Evolutionary conservation across 1,140 invertebrate species (phyloP), one percentile per base, ranked within the genome.

Genomic region (Trichonephila clavipes): DNA sequence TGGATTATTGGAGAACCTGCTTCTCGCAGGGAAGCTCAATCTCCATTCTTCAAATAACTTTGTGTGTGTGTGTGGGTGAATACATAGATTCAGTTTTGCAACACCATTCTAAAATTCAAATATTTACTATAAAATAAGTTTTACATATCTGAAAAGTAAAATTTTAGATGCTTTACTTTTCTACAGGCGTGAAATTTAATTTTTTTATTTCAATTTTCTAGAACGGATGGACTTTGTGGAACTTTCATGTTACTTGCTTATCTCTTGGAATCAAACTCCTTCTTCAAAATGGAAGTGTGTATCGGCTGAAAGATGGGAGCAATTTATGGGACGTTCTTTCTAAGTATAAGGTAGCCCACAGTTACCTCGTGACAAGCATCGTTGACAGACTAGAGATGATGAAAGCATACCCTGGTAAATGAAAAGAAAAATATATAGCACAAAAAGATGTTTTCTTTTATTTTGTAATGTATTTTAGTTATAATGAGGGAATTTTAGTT

Each of bases 291-390:
- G 82, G 83, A 1, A 59, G n/a, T 14, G 83, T 83, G 8, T 93
- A 87, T 14, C n/a, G 40, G 7, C 96, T 96, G 94, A 95, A 95
- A 24, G 34, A 90, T 10, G 81, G 62, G 2, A 95, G 96, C 91
- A 95, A 96, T 14, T 93, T 97, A 2, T 86, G 91, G 91, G 91
- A 93, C 66, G 28, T 93, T 1, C 8, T 93, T 5, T 83, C 82
- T 1, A 24, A 93, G 28, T 88, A 93, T 28, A 93, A 93, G 21
- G 83, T 88, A 8, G 34, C 82, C 3, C 62, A 77, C 44, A 40
- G 24, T 16, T 93, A 87, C 28, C 58, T 93, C 0, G 44, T 77
- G 14, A 93, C 91, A 14, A 88, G 83, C 64, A 87, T 93, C 1
- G 83, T 93, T 10, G 91, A 93, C 19, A 87, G 16, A 10, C 10